phyloP scores from a whole-genome alignment of 2,888 invertebrate genomes.

The Hirudinaria manillensis region DNA sequence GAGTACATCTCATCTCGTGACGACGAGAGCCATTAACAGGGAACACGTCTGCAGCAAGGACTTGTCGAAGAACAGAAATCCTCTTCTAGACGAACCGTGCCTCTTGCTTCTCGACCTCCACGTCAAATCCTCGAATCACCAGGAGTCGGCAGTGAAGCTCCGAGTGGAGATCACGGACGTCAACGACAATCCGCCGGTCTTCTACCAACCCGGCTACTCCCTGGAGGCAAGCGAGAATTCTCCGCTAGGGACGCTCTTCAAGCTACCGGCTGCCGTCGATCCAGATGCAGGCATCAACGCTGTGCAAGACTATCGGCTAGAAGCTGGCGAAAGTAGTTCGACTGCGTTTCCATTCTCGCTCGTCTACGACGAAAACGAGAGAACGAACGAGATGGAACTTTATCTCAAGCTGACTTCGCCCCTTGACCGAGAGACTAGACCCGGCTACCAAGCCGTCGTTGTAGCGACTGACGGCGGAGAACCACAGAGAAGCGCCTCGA shows the following conservation, averaged over 20 bases:
- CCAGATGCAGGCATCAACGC: not conserved
- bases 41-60: slow-evolving; percentile 19
- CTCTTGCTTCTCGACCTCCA: not conserved
- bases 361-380: not conserved
- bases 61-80: not conserved
- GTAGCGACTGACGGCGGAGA: slow-evolving; percentile 17
- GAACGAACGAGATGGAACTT: not conserved
- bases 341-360: not conserved
- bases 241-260: not conserved
- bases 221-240: slow-evolving; percentile 14
- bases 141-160: not conserved
- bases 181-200: slow-evolving; percentile 25
- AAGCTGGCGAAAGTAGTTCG: not conserved
- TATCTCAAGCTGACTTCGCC: not conserved
- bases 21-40: slow-evolving; percentile 14
- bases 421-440: slow-evolving; percentile 3
- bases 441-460: not conserved
- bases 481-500: not conserved
- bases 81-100: not conserved
- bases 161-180: slow-evolving; percentile 16
- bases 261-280: slow-evolving; percentile 11
- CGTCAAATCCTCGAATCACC: not conserved
- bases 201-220: not conserved
- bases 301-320: not conserved
- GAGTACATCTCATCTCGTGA: not conserved